Conservation (phyloP, 2,888 invertebrate genomes). For the Cryptus armator region DNA sequence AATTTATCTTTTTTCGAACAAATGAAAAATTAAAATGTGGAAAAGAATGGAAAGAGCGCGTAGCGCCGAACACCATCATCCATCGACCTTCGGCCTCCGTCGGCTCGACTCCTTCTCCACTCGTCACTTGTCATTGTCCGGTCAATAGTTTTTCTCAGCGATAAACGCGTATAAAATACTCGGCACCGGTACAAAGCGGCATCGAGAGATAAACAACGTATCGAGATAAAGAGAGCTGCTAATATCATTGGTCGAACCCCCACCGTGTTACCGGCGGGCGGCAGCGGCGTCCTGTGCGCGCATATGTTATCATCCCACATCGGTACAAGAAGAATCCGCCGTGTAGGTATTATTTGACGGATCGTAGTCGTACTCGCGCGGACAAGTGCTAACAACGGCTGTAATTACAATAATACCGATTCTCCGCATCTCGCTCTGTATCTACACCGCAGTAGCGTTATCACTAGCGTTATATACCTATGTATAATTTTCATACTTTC, state of each 20-base stretch:
- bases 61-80: constrained; percentile 56
- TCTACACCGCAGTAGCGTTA: no score
- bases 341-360: no score
- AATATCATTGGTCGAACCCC: constrained; percentile 80
- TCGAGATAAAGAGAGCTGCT: constrained; percentile 81
- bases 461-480: no score
- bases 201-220: constrained; percentile 81
- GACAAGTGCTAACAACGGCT: background rate
- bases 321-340: constrained; percentile 74
- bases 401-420: constrained; percentile 19
- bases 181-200: constrained; percentile 68
- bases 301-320: constrained; percentile 32
- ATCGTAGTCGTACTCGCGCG: no score
- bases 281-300: constrained; percentile 23
- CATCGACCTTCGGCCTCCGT: constrained; percentile 50
- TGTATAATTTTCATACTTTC: no score
- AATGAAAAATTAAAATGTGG: background rate
- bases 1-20: no score
- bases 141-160: constrained; percentile 73
- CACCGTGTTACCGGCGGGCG: constrained; percentile 1
- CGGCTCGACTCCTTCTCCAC: background rate
- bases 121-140: constrained; percentile 30
- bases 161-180: constrained; percentile 76
- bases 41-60: constrained; percentile 43
- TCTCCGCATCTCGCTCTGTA: background rate